Base-by-base conservation (phyloP, 1,140 invertebrate species). In the Potamilus streckersoni region DNA sequence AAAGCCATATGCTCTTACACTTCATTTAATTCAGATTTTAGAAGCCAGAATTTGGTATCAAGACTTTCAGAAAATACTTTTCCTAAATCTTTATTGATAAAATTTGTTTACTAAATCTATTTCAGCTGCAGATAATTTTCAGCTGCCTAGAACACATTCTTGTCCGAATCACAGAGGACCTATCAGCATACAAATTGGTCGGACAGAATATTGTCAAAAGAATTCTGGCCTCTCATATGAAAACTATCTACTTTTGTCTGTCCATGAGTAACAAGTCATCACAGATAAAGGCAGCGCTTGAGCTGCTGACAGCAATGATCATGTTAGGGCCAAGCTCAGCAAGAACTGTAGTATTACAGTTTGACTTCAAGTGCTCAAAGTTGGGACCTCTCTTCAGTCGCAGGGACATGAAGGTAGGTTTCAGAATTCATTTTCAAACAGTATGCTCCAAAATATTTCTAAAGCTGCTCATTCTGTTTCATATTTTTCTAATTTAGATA, bases 221-320 rank as follows among this genome's bases (percentile, higher is more conserved):
- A 23, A 15, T 82, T 20, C 60, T 80, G 23, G 68, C 68, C 3
- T 60, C 27, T 61, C 69, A 79, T 71, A 19, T 68, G 27, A 31
- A 69, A 1, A 19, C 56, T 16, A 58, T 83, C 27, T 73, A 72
- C 60, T 69, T 58, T 64, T 61, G 57, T 20, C 72, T 83, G n/a
- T 61, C 56, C 14, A 38, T 65, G 20, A 74, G 61, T 20, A 77
- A 80, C 67, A 83, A 78, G 79, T 67, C 75, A 62, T 56, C 55
- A 17, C 75, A 72, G 61, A 82, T 82, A 60, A 83, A 82, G 38
- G 49, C 74, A 13, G 38, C 74, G 1, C 58, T 83, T 19, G 76
- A 77, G 56, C 62, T 83, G 23, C 76, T 83, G 58, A 69, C 70
- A 60, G 64, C 80, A 20, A 82, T 83, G 76, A 76, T 82, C 2